Evolutionary conservation across 2,888 invertebrate species (phyloP).

Genomic region (Orchesella flavescens): DNA sequence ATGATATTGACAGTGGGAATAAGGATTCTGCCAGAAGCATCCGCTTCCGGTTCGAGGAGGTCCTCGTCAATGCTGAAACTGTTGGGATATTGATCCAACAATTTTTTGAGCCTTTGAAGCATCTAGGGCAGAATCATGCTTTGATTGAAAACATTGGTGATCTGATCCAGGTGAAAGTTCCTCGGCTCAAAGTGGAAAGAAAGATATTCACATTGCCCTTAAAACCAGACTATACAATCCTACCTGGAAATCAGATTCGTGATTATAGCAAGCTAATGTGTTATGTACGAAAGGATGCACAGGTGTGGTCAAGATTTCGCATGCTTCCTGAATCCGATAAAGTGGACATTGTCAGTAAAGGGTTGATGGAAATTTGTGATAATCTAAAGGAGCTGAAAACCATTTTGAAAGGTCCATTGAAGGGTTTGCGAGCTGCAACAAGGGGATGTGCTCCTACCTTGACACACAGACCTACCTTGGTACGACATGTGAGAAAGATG

Average conservation of each 20-base stretch:
- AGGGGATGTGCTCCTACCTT: neutral
- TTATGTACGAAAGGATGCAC: slow-evolving; percentile 35
- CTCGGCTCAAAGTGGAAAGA: slow-evolving; percentile 28
- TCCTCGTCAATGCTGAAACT: slow-evolving; percentile 45
- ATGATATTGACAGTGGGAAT: slow-evolving; percentile 43
- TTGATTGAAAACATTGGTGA: slow-evolving; percentile 38
- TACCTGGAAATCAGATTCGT: slow-evolving; percentile 33
- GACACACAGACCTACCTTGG: slow-evolving; percentile 11
- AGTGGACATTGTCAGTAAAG: slow-evolving; percentile 50
- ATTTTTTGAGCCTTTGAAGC: slow-evolving; percentile 37
- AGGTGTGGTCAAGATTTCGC: slow-evolving; percentile 45
- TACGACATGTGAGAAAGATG: slow-evolving; percentile 46
- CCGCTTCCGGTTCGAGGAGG: slow-evolving; percentile 29
- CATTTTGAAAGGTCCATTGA: slow-evolving; percentile 33
- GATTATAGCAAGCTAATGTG: slow-evolving; percentile 45
- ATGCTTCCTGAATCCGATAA: slow-evolving; percentile 29
- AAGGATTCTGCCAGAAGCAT: slow-evolving; percentile 42
- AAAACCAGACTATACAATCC: slow-evolving; percentile 48
- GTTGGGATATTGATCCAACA: slow-evolving; percentile 35
- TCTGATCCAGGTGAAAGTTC: slow-evolving; percentile 16
- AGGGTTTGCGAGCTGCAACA: slow-evolving; percentile 23
- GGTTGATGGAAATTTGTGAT: slow-evolving; percentile 42
- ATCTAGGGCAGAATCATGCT: slow-evolving; percentile 15
- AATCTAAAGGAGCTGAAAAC: slow-evolving; percentile 36
- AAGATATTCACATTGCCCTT: slow-evolving; percentile 35